These are phyloP conservation scores for Nerophis ophidion DNA, from an alignment of 2,113 vertebrate species.

Conservation along the genomic window DNA sequence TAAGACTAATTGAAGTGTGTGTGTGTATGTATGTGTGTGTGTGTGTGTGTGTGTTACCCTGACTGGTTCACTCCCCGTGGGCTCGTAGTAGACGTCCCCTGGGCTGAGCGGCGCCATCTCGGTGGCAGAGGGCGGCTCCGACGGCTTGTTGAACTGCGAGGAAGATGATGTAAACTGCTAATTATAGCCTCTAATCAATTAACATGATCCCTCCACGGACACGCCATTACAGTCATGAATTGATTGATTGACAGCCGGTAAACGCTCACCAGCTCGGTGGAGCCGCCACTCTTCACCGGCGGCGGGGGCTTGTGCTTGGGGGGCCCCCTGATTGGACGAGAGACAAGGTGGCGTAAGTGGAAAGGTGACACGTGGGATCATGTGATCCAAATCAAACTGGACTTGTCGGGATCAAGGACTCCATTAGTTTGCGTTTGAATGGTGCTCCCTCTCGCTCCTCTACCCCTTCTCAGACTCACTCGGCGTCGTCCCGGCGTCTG, in stretches of 20 bases:
- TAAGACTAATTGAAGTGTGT: background rate
- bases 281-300: slow-evolving; percentile 71
- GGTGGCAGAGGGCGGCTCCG: slow-evolving; percentile 44
- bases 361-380: no score
- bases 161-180: background rate
- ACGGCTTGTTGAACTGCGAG: slow-evolving; percentile 60
- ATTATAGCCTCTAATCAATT: background rate
- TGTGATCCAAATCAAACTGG: no score
- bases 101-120: slow-evolving; percentile 57
- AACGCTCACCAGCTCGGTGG: slow-evolving; percentile 76
- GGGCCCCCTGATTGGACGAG: slow-evolving; percentile 68
- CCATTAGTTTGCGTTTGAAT: no score
- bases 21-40: background rate
- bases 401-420: no score
- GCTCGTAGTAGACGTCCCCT: slow-evolving; percentile 66
- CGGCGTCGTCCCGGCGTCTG: slow-evolving; percentile 63
- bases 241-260: slow-evolving; percentile 29
- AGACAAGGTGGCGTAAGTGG: slow-evolving; percentile 2
- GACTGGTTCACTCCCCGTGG: slow-evolving; percentile 63
- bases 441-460: no score
- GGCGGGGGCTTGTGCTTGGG: slow-evolving; percentile 84
- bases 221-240: slow-evolving; percentile 5
- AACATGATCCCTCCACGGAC: no score
- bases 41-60: slow-evolving; percentile 52
- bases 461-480: slow-evolving; percentile 64